A percentile compares a stretch with the other conserved stretches of the same genome.
Evolutionary conservation across 1,140 invertebrate species (phyloP).

Genomic region (Himalopsyche phryganea): DNA sequence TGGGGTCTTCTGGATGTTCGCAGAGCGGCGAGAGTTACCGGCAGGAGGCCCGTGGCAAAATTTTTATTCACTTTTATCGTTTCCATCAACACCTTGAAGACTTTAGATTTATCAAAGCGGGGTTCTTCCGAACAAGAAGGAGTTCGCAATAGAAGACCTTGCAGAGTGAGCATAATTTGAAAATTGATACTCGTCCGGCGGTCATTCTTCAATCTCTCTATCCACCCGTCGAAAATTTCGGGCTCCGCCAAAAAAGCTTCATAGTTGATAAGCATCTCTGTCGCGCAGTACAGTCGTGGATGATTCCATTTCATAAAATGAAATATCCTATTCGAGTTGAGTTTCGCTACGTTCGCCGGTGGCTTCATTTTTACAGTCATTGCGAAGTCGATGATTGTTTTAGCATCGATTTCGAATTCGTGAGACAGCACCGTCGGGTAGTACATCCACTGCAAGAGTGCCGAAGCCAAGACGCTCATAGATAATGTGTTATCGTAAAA

Average conservation of each 20-base stretch:
- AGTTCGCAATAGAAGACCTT: conserved; percentile 7
- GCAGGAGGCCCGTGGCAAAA: conserved; percentile 6
- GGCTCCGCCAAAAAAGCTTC: background rate
- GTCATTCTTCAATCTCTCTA: conserved; percentile 1
- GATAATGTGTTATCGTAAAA: conserved; percentile 10
- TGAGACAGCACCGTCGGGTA: conserved; percentile 8
- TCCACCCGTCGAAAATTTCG: conserved; percentile 10
- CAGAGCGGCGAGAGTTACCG: conserved; percentile 3
- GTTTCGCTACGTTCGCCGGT: conserved; percentile 1
- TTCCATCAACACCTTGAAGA: conserved; percentile 5
- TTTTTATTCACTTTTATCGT: conserved; percentile 5
- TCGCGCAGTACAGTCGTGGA: background rate
- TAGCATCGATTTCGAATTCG: background rate
- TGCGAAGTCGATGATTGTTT: conserved; percentile 6
- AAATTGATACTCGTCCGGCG: conserved; percentile 4
- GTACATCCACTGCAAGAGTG: conserved; percentile 18
- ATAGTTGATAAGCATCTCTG: conserved; percentile 6
- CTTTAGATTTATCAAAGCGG: conserved; percentile 3
- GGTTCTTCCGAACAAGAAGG: background rate
- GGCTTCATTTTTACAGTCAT: background rate
- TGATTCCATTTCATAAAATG: conserved; percentile 17
- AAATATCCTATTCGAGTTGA: conserved; percentile 7
- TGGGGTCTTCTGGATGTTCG: conserved; percentile 1
- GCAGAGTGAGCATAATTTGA: conserved; percentile 8
- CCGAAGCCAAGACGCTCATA: conserved; percentile 8